Evolutionary conservation across 2,888 invertebrate species (phyloP), one percentile per base, ranked within the genome.

Genomic region (Tyria jacobaeae): DNA sequence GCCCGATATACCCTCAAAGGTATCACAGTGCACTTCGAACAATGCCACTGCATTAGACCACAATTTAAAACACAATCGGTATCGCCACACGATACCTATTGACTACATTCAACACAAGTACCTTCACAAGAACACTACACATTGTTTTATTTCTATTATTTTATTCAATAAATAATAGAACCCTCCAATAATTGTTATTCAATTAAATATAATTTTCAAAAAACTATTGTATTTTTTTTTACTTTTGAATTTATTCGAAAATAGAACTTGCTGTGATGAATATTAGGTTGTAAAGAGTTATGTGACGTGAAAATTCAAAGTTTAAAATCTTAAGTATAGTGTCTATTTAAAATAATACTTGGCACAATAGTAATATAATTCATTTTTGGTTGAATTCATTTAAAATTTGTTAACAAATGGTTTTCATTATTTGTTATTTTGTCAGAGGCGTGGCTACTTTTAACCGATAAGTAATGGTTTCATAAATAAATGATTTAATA

Each of bases 31-130:
- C 59, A 44, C 59, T 63, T 15, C 24, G 39, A 34, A 58, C 53
- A 66, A 65, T 69, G 64, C 62, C 39, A 68, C 49, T 68, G 72
- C 62, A 70, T 62, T 67, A 64, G 61, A 66, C 61, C 60, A 66
- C 56, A 59, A 52, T 54, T 67, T 41, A 50, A 50, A 24, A 34
- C 3, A 57, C 62, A 47, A 62, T 71, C 56, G 68, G 66, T 49
- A 34, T 68, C 80, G 76, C 80, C 80, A 78, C 80, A 80, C 79
- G 80, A 80, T 73, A 72, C 73, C 75, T 65, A 71, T 80, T 77
- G 77, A 79, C 71, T 70, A 57, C 64, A 70, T 74, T 68, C 64
- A 69, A 70, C 39, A 25, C 57, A 44, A 75, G 64, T 25, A 65
- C 70, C 66, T 54, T 61, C 37, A 67, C 64, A 62, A 67, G 71